A percentile compares a stretch with the other conserved stretches of the same genome.
phyloP scores from a whole-genome alignment of 2,888 invertebrate species.

The Linyphia triangularis region DNA sequence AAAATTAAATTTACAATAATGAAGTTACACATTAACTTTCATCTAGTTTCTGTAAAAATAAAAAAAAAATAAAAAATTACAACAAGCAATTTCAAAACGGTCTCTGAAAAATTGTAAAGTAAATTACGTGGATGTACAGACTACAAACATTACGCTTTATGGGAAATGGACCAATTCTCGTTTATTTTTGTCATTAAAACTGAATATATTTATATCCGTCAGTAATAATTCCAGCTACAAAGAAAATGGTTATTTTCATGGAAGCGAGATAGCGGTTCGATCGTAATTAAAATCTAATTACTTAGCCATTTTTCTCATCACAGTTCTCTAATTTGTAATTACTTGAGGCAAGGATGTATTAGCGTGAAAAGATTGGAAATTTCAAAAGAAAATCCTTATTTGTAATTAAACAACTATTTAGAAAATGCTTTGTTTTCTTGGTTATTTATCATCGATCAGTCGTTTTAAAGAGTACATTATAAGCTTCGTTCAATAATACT shows the following conservation, averaged over 20 bases:
- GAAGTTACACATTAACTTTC: too few species aligned
- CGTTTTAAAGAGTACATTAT: too few species aligned
- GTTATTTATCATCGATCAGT: too few species aligned
- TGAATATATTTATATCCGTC: neutral
- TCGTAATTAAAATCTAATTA: conserved; percentile 44
- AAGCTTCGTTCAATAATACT: too few species aligned
- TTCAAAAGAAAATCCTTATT: neutral
- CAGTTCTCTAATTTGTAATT: neutral
- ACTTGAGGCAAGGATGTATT: neutral
- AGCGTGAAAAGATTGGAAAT: neutral
- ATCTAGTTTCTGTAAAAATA: too few species aligned
- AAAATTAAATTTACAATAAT: too few species aligned
- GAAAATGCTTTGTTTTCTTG: too few species aligned
- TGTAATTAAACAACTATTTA: neutral
- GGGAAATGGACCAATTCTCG: neutral
- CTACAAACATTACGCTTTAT: too few species aligned
- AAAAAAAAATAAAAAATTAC: too few species aligned
- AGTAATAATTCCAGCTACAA: neutral
- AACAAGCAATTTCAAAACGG: too few species aligned
- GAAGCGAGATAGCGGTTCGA: neutral
- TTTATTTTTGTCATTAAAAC: neutral
- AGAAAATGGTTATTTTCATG: neutral
- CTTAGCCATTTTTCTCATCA: conserved; percentile 20
- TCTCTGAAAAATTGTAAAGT: too few species aligned
- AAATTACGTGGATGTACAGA: too few species aligned